Evolutionary conservation across 2,888 invertebrate genomes (phyloP), one percentile per base, ranked within the genome.

Genomic region (Dryomyza anilis): DNA sequence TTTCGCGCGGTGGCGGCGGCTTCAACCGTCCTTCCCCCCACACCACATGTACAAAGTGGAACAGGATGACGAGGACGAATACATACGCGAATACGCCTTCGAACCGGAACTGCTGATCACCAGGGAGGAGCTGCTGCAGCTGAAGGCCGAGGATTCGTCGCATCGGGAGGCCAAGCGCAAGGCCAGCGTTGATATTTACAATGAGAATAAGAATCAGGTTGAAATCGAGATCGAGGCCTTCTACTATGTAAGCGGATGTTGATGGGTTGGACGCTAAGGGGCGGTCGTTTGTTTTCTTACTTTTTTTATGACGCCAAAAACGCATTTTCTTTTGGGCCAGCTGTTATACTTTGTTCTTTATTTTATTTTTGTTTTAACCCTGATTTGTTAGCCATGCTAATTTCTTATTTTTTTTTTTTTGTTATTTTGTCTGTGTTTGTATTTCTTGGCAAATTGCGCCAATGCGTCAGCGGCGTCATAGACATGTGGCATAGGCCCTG

Each of bases 231-330:
- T 81, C 66, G 81, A 81, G 72, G 76, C 81, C 56, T 81, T 81
- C 69, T 81, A 80, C 74, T 79, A 81, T 78, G 81, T 81, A 77
- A 81, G 81, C 78, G 69, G 19, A n/a, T n/a, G n/a, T n/a, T n/a
- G n/a, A n/a, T n/a, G n/a, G n/a, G n/a, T n/a, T n/a, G n/a, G n/a
- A n/a, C n/a, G n/a, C n/a, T n/a, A n/a, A n/a, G n/a, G n/a, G n/a
- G n/a, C n/a, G n/a, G n/a, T n/a, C n/a, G n/a, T n/a, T n/a, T n/a
- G n/a, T n/a, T n/a, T n/a, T n/a, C n/a, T n/a, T n/a, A n/a, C n/a
- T n/a, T n/a, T n/a, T n/a, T n/a, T n/a, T n/a, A n/a, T n/a, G n/a
- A n/a, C n/a, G n/a, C n/a, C n/a, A n/a, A 39, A 39, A 14, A 39
- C 43, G 43, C 7, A 36, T 10, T n/a, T 14, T 36, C 10, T 33